Percentiles rank a stretch among this genome's conserved stretches.
phyloP scores from a whole-genome alignment of 2,888 invertebrate species.

The Drosophila neotestacea region DNA sequence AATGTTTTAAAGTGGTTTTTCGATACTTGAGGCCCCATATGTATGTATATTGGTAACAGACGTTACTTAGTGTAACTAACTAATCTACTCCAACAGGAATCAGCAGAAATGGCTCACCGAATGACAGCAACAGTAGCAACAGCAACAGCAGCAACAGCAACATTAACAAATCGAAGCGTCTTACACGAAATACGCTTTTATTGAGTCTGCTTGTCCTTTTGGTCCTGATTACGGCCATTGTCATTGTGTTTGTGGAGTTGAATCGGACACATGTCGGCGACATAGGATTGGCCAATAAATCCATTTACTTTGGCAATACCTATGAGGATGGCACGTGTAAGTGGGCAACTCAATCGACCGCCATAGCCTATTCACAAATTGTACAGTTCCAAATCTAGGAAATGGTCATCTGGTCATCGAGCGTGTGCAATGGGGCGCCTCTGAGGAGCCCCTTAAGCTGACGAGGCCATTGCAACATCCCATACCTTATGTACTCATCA shows the following conservation, averaged over 20 bases:
- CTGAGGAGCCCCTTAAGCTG: constrained; percentile 68
- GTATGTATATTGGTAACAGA: no score
- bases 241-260: constrained; percentile 79
- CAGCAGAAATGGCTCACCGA: constrained; percentile 15
- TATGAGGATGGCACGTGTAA: constrained; percentile 84
- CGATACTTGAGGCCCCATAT: no score
- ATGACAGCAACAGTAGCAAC: neutral
- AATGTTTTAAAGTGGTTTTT: no score
- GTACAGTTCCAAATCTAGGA: constrained; percentile 85
- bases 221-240: constrained; percentile 71
- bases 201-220: constrained; percentile 72
- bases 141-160: constrained; percentile 15
- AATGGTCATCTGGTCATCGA: constrained; percentile 84
- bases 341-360: constrained; percentile 46
- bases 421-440: constrained; percentile 84
- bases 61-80: neutral
- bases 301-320: constrained; percentile 83
- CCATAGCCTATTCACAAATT: constrained; percentile 69
- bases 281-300: constrained; percentile 21
- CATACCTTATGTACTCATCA: constrained; percentile 86
- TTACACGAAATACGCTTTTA: constrained; percentile 77
- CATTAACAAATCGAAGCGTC: constrained; percentile 42
- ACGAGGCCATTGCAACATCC: constrained; percentile 82
- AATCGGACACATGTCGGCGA: constrained; percentile 48
- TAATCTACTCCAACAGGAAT: constrained; percentile 17